These are phyloP conservation scores for Arrhopalites spinosus DNA, from an alignment of 2,888 invertebrate species.

Conservation along the genomic window DNA sequence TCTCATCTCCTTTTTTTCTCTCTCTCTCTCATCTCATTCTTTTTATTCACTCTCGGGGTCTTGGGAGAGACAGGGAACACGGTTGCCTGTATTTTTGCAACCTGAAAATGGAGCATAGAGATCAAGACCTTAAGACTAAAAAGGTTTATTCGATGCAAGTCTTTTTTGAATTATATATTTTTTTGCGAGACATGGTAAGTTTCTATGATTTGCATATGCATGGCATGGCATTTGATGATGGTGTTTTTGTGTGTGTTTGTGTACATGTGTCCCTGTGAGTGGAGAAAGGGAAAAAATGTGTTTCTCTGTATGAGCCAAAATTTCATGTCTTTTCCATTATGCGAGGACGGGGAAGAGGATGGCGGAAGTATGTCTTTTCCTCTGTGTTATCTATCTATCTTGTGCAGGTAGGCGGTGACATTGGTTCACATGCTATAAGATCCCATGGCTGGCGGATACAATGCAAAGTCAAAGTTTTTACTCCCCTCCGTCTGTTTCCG, in stretches of 20 bases:
- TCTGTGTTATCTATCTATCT: conserved; percentile 14
- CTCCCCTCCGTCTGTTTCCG: conserved; percentile 35
- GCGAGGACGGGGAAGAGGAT: neutral
- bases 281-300: conserved; percentile 6
- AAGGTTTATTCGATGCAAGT: neutral
- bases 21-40: neutral
- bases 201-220: neutral
- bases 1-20: conserved; percentile 9
- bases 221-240: neutral
- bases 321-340: conserved; percentile 11
- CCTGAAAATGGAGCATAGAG: no score
- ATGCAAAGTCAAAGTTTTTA: conserved; percentile 17
- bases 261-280: no score
- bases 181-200: neutral
- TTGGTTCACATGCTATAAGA: neutral
- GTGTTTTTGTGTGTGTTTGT: neutral
- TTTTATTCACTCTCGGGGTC: neutral
- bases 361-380: conserved; percentile 17
- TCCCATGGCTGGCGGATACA: conserved; percentile 1
- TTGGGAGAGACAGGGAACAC: neutral
- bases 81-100: neutral
- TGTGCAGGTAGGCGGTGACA: conserved; percentile 12
- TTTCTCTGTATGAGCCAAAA: conserved; percentile 16
- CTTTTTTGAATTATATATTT: neutral
- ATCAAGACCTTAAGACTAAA: neutral